A percentile compares a stretch with the other conserved stretches of the same genome.
Evolutionary conservation across 2,888 invertebrate species (phyloP).

Genomic region (Mystacides longicornis): DNA sequence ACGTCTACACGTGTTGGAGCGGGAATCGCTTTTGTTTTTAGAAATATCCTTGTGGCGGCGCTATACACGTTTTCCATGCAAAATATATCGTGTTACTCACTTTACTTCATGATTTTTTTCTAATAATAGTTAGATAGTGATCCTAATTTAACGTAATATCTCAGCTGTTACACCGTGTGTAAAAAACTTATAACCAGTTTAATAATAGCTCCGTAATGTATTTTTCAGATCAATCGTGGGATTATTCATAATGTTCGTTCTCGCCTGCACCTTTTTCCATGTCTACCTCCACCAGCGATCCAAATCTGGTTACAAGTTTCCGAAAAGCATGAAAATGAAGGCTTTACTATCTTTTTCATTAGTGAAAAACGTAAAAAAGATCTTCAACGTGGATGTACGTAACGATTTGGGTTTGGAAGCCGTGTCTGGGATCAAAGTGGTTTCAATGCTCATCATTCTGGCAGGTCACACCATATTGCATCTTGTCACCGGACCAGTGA

Average conservation of each 20-base stretch:
- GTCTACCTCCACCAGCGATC: constrained; percentile 33
- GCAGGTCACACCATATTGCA: constrained; percentile 61
- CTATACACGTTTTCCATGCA: too few species aligned
- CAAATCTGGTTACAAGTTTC: constrained; percentile 33
- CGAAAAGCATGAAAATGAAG: constrained; percentile 30
- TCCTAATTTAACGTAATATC: too few species aligned
- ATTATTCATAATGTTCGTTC: constrained; percentile 39
- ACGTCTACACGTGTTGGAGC: too few species aligned
- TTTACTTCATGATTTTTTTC: too few species aligned
- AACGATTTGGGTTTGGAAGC: constrained; percentile 56
- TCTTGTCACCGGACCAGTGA: constrained; percentile 58
- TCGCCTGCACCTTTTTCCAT: constrained; percentile 46
- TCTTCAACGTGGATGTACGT: constrained; percentile 49
- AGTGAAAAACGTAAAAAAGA: constrained; percentile 52
- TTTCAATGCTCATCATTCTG: constrained; percentile 61
- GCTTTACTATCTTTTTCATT: constrained; percentile 50
- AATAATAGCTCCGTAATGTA: too few species aligned
- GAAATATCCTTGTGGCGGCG: too few species aligned
- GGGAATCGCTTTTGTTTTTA: too few species aligned
- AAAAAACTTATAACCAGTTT: too few species aligned
- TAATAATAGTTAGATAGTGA: too few species aligned
- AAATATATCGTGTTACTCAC: too few species aligned
- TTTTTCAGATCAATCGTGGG: constrained; percentile 43
- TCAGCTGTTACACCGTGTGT: too few species aligned
- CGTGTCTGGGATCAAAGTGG: constrained; percentile 56